Base-by-base conservation (phyloP, 2,113 vertebrate species). In the Podarcis cretensis region DNA sequence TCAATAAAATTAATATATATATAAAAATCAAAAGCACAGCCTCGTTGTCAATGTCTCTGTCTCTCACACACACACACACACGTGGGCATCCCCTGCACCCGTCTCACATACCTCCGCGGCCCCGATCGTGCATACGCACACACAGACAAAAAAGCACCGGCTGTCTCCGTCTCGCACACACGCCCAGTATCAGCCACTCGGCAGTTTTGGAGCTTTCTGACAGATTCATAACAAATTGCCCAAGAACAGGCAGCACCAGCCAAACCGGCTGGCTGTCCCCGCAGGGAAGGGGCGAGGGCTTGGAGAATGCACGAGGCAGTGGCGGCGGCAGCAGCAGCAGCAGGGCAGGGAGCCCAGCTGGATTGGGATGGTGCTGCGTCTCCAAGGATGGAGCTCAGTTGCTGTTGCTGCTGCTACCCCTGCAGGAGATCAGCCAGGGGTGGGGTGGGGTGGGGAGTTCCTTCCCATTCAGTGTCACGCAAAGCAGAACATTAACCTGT, bases 141-240 rank as follows among this genome's bases (percentile, higher is more conserved):
- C 37, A 27, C 57, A 82, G 18, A 65, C n/a, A 69, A 6, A 48
- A 23, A 69, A 12, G 13, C 35, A 4, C 32, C 13, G 54, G 20
- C 71, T 75, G 83, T 57, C 83, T 85, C 83, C 71, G 69, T 75
- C 83, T 85, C 10, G 32, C 83, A 27, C 83, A 35, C 71, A 85
- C 83, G 9, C 83, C 83, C 83, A 85, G 83, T 63, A 75, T 85
- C 83, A 85, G 71, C 83, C n/a, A 75, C 83, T 85, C 71, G 32
- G 83, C 83, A 75, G 71, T 35, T 75, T 75, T 35, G 12, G 20
- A 75, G 71, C 71, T 63, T 75, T 85, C 71, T 75, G 83, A 63
- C 83, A 85, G 83, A 59, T 85, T 75, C 83, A 85, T 75, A 85
- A 85, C 83, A 85, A 59, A 85, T 85, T 85, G 71, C 83, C 71